These are phyloP conservation scores for Nyctalus aviator DNA, from an alignment of 2,797 vertebrate genomes.

Conservation along the genomic window DNA sequence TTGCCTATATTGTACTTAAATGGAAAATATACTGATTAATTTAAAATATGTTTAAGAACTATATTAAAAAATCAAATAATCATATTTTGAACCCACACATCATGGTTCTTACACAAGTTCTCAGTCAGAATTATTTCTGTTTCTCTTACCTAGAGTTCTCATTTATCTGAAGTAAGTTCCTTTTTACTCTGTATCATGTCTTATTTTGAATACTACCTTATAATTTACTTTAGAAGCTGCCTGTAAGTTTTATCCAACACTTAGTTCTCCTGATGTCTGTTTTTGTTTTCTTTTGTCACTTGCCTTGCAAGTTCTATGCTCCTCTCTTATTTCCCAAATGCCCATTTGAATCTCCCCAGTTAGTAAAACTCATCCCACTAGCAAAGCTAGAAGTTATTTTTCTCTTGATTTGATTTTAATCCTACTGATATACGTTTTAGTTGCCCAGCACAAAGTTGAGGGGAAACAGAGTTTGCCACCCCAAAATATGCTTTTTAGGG, in stretches of 20 bases:
- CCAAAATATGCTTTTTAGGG: background rate
- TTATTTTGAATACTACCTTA: background rate
- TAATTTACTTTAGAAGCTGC: background rate
- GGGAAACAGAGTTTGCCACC: background rate
- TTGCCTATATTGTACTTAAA: background rate
- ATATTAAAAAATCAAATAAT: background rate
- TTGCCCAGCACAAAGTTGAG: background rate
- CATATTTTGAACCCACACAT: background rate
- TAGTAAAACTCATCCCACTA: background rate
- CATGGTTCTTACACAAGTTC: background rate
- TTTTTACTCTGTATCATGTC: background rate
- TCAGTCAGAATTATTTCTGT: background rate
- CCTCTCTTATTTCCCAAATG: background rate
- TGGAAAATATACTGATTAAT: background rate
- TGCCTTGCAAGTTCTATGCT: background rate
- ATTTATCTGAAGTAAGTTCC: background rate
- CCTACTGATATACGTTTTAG: background rate
- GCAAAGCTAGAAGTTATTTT: background rate
- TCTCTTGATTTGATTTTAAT: conserved; percentile 24
- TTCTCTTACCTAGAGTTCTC: background rate
- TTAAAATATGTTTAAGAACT: background rate
- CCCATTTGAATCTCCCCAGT: background rate
- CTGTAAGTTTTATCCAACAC: background rate
- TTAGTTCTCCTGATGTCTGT: background rate
- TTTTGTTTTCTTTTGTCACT: background rate